Evolutionary conservation across 2,797 vertebrate genomes (phyloP).

Genomic region (Gambelia wislizenii): DNA sequence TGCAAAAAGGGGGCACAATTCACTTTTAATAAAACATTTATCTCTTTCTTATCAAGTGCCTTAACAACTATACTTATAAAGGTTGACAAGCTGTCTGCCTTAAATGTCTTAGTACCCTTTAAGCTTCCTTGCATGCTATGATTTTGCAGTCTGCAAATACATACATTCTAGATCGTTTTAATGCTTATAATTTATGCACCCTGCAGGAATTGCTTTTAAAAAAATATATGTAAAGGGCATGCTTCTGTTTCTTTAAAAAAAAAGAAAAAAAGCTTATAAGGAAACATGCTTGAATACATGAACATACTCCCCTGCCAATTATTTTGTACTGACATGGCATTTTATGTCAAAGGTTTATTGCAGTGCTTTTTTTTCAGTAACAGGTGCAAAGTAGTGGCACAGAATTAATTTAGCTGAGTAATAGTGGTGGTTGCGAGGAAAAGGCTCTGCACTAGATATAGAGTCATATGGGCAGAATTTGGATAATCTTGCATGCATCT

Average conservation of each 20-base stretch:
- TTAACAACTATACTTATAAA: conserved; percentile 56
- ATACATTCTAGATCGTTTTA: conserved; percentile 48
- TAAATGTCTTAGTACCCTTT: conserved; percentile 49
- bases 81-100: conserved; percentile 52
- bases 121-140: not conserved
- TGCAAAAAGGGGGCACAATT: conserved; percentile 38
- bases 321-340: not conserved
- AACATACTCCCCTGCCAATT: not conserved
- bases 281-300: not conserved
- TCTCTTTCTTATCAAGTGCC: conserved; percentile 54
- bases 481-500: not conserved
- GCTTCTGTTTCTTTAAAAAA: not conserved
- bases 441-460: not conserved
- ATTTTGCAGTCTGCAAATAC: conserved; percentile 36
- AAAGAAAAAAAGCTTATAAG: conserved; percentile 30
- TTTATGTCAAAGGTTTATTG: conserved; percentile 34
- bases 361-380: conserved; percentile 17
- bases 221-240: too few relatives aligned
- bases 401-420: not conserved
- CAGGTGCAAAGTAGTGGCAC: not conserved
- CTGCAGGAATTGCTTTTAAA: conserved; percentile 31
- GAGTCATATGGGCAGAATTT: not conserved
- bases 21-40: conserved; percentile 61
- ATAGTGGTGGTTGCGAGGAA: not conserved
- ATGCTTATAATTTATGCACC: conserved; percentile 35